Base-by-base conservation (phyloP, 2,888 invertebrate species). In the Microplitis deprimator region DNA sequence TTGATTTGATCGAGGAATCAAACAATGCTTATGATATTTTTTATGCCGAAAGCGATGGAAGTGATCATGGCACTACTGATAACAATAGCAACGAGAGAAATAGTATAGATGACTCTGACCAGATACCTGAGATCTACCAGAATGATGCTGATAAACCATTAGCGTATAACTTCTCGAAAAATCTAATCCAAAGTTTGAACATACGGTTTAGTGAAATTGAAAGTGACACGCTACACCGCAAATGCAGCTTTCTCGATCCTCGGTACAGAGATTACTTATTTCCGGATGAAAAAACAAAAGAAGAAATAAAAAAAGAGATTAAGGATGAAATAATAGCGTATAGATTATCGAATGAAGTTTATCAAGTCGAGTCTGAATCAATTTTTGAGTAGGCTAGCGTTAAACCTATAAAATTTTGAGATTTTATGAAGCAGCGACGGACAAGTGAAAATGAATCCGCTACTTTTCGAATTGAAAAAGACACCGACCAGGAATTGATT, bases 211-310 rank as follows among this genome's bases (percentile, higher is more conserved):
- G 67, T 38, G 76, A 76, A 29, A 41, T 71, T 20, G 8, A 59
- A 39, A 10, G 16, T 5, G 76, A 67, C 13, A 65, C 8, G 60
- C 39, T 71, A 38, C 16, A 76, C 29, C 38, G 20, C n/a, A 71
- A 76, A 62, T 16, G 50, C 13, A 71, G 71, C 6, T 76, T 76
- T 16, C 29, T 76, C 7, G 61, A 76, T 76, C 76, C 71, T 17
- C 70, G 71, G 16, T 76, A 71, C 50, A 60, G 62, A 17, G 50
- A 17, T 17, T 67, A 70, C 41, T 67, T 76, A 41, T 65, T 76
- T 41, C 13, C 20, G 50, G 62, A 50, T 38, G 70, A 64, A 13
- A 68, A 59, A 40, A 17, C 50, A 69, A 61, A 7, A 3, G 41
- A 20, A 41, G n/a, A 1, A 17, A 64, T 62, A 16, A 69, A 70